phyloP scores from a whole-genome alignment of 2,797 vertebrate genomes.

The Trachops cirrhosus region DNA sequence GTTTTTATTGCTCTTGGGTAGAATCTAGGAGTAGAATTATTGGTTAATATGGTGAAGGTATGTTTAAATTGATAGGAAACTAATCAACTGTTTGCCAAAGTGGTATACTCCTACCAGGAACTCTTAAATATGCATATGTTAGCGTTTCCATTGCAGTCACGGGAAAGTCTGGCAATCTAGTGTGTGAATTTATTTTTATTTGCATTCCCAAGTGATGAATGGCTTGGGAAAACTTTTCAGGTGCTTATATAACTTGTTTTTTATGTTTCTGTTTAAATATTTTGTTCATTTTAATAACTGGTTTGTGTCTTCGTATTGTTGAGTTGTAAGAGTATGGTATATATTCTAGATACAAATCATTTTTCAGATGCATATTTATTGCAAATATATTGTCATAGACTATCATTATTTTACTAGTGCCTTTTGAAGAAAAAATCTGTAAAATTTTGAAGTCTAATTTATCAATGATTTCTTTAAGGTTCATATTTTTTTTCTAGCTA shows the following conservation, averaged over 20 bases:
- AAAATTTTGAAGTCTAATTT: background rate
- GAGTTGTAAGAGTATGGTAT: background rate
- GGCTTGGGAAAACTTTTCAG: background rate
- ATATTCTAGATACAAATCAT: background rate
- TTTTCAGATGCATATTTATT: background rate
- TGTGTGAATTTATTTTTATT: background rate
- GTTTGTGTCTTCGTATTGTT: background rate
- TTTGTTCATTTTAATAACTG: background rate
- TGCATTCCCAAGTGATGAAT: background rate
- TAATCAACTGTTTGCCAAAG: background rate
- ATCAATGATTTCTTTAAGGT: background rate
- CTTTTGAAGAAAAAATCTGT: background rate
- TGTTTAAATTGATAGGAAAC: background rate
- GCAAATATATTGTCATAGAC: background rate
- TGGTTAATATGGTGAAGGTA: background rate
- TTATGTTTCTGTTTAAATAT: background rate
- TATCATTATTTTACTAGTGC: background rate
- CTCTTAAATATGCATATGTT: background rate
- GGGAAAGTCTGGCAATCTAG: background rate
- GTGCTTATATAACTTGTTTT: background rate
- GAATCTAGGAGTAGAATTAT: background rate
- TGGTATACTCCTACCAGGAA: background rate
- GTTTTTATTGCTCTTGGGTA: background rate
- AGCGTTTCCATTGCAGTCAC: background rate
- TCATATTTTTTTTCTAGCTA: background rate